These are phyloP conservation scores for Pollachius pollachius DNA, from an alignment of 2,113 vertebrate genomes.

Conservation along the genomic window DNA sequence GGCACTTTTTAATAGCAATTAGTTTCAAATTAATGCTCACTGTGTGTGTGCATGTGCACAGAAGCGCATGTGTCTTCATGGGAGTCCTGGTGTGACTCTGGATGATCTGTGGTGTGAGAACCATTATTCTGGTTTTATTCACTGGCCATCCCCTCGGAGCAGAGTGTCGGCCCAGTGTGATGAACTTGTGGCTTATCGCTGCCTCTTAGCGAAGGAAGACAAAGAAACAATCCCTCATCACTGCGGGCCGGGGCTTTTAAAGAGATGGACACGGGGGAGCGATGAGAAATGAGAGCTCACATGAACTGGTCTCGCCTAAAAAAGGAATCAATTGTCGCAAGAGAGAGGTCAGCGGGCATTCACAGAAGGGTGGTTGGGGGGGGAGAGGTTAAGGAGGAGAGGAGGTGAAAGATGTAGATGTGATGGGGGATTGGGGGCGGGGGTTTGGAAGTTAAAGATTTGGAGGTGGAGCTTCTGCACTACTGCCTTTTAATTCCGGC, in stretches of 20 bases:
- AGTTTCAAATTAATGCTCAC: no score
- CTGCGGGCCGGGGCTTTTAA: constrained; percentile 42
- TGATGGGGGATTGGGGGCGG: constrained; percentile 10
- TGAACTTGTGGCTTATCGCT: constrained; percentile 39
- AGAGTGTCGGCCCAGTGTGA: constrained; percentile 11
- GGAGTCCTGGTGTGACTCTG: not conserved
- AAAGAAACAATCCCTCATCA: constrained; percentile 46
- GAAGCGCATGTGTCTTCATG: not conserved
- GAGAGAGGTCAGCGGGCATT: constrained; percentile 34
- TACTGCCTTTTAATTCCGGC: constrained; percentile 35
- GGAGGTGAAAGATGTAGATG: constrained; percentile 38
- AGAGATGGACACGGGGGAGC: constrained; percentile 4
- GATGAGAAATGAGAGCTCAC: constrained; percentile 22
- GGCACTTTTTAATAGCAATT: no score
- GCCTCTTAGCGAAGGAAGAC: constrained; percentile 1
- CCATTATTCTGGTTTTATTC: constrained; percentile 31
- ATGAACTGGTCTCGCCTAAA: constrained; percentile 36
- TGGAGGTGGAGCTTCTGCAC: constrained; percentile 12
- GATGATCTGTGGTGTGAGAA: not conserved
- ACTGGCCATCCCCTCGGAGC: constrained; percentile 2
- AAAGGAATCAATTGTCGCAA: constrained; percentile 43
- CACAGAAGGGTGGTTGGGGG: constrained; percentile 21
- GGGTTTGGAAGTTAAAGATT: constrained; percentile 36
- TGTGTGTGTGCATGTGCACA: no score
- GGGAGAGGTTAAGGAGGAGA: constrained; percentile 13